Base-by-base conservation (phyloP, 2,888 invertebrate genomes). In the Drosophila kanekoi region DNA sequence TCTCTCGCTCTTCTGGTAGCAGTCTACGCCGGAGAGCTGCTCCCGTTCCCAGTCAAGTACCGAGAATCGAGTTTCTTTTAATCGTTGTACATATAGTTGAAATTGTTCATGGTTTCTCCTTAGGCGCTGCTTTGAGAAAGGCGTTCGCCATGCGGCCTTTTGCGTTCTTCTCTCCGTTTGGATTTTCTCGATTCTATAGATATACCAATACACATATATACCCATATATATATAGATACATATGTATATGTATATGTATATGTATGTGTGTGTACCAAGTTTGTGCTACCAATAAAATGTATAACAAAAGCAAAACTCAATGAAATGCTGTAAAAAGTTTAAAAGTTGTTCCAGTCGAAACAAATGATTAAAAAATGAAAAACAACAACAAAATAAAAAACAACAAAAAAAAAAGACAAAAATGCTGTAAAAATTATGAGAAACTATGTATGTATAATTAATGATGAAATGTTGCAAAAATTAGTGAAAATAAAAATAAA, bases 361-460 rank as follows among this genome's bases (percentile, higher is more conserved):
- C 53, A 75, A 70, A 66, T 56, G 14, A 53, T 67, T 48, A 53
- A 56, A 47, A 58, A 69, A 43, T 11, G 14, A 58, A n/a, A 54
- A 32, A 49, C 28, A 40, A 59, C 45, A 51, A 44, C 1, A 4
- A 67, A 60, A 32, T 43, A 47, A 64, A 35, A 38, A 49, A 0
- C 45, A 47, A 41, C n/a, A 54, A 35, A 20, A 52, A 47, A 64
- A 59, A 60, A 71, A 64, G 71, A 77, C 67, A 79, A 66, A 73
- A 65, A 60, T 69, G 78, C 63, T 81, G 79, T 80, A 83, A 82
- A 83, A 80, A 83, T 61, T 69, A 81, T 78, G 71, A 84, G 48
- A 72, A 83, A 74, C 73, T 81, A 84, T 84, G 80, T 80, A 84
- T 84, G 85, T 84, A 81, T 78, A 80, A 73, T 81, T 65, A 82